Conservation (phyloP, 2,888 invertebrate species). For the Megamerina dolium region DNA sequence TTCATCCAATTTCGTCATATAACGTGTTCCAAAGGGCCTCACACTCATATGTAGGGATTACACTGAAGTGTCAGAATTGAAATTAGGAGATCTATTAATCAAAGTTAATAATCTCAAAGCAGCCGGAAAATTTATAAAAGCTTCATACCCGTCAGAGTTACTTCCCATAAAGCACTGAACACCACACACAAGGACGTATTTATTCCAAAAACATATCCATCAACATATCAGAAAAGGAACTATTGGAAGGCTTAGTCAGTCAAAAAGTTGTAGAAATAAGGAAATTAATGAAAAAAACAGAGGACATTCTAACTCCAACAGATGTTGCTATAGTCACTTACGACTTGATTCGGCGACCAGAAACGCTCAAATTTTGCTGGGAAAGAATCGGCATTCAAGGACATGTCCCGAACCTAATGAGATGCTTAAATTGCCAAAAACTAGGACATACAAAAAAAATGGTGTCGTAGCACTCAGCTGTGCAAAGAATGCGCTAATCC, state of each 20-base stretch:
- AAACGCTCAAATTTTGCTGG: constrained; percentile 2
- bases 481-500: constrained; percentile 14
- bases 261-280: constrained; percentile 3
- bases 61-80: constrained; percentile 2
- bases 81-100: constrained; percentile 5
- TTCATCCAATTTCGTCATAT: constrained; percentile 1
- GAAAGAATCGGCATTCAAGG: constrained; percentile 5
- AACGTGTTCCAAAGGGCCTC: constrained; percentile 8
- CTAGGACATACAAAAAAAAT: constrained; percentile 3
- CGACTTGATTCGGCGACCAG: constrained; percentile 3
- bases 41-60: constrained; percentile 6
- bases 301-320: too few relatives aligned
- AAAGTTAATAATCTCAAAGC: constrained; percentile 5
- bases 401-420: constrained; percentile 3
- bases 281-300: constrained; percentile 5
- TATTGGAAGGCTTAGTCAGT: not conserved
- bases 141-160: constrained; percentile 1
- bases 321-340: constrained; percentile 7
- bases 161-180: constrained; percentile 4
- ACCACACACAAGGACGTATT: constrained; percentile 1
- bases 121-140: constrained; percentile 10
- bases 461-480: too few relatives aligned
- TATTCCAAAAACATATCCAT: constrained; percentile 3
- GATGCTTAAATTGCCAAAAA: constrained; percentile 7
- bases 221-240: constrained; percentile 2